Evolutionary conservation across 2,113 vertebrate species (phyloP).

Genomic region (Cercopithecus mona): DNA sequence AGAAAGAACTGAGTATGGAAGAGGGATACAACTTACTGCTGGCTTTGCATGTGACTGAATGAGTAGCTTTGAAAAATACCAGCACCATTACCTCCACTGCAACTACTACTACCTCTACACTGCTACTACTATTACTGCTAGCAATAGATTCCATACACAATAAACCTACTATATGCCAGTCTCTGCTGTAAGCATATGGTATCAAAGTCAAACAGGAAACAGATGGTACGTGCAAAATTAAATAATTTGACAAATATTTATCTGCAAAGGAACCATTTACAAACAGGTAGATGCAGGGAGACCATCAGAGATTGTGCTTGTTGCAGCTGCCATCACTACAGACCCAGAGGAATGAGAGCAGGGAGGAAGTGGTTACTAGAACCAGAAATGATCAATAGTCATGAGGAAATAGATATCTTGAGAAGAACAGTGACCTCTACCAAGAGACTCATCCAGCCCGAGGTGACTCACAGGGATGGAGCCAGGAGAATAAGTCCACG

Average conservation of each 20-base stretch:
- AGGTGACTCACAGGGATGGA: neutral
- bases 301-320: neutral
- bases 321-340: too few relatives aligned
- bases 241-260: neutral
- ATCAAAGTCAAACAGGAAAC: neutral
- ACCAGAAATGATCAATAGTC: neutral
- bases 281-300: neutral
- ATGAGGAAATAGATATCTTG: neutral
- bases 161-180: neutral
- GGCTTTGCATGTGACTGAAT: neutral
- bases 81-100: neutral
- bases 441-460: neutral
- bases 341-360: neutral
- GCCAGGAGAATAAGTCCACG: neutral
- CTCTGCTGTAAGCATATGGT: neutral
- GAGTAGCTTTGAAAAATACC: neutral
- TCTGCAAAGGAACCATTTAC: neutral
- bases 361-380: neutral
- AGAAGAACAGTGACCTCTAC: neutral
- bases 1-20: neutral
- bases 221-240: neutral
- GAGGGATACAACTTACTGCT: accelerated
- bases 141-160: neutral
- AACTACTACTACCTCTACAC: neutral
- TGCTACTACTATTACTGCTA: neutral